A percentile compares a stretch with the other conserved stretches of the same genome.
Conservation (phyloP, 1,140 invertebrate genomes). For the Drosophila equinoxialis region DNA sequence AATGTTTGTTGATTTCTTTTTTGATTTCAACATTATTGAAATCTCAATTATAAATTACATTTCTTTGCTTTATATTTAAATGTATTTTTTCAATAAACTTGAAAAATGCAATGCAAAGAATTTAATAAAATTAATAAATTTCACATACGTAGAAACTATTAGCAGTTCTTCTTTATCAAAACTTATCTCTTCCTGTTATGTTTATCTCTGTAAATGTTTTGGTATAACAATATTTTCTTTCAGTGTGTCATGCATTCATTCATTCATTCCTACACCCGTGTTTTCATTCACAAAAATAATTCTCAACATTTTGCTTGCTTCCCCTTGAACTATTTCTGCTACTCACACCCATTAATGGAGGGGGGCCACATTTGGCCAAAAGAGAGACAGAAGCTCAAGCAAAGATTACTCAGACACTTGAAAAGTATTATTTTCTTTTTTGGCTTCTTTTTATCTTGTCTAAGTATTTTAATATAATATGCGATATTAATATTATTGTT, state of each 20-base stretch:
- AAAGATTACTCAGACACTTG: conserved; percentile 5
- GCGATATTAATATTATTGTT: conserved; percentile 16
- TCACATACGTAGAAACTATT: too few species aligned
- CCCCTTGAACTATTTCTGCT: conserved; percentile 1
- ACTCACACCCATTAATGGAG: neutral
- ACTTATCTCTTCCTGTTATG: too few species aligned
- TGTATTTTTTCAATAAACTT: too few species aligned
- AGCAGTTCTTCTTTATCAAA: too few species aligned
- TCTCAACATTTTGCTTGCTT: neutral
- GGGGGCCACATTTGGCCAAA: neutral
- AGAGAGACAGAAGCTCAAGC: neutral
- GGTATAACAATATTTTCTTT: neutral
- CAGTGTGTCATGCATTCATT: neutral
- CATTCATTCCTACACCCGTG: neutral
- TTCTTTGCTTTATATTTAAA: too few species aligned
- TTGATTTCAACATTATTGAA: too few species aligned
- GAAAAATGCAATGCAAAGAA: too few species aligned
- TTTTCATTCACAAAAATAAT: conserved; percentile 6
- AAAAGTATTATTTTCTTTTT: neutral
- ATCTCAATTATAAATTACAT: too few species aligned
- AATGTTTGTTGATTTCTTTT: too few species aligned
- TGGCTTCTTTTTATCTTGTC: neutral
- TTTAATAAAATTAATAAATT: too few species aligned
- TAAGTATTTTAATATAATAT: neutral
- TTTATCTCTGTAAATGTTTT: neutral